Percentiles rank a stretch among this genome's conserved stretches.
phyloP scores from a whole-genome alignment of 2,888 invertebrate species.

The Amphipyra berbera region DNA sequence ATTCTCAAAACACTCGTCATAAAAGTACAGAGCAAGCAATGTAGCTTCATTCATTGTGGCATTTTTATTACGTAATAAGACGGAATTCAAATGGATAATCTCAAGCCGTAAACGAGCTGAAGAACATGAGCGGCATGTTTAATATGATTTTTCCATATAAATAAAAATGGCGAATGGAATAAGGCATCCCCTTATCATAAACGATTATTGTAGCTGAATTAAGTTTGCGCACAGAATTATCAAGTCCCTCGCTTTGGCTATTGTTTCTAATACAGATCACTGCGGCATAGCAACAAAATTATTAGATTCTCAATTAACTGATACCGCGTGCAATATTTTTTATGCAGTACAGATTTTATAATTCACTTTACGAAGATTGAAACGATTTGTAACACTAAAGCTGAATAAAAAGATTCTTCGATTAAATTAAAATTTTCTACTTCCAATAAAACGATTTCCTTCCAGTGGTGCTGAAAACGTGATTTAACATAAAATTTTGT shows the following conservation, averaged over 20 bases:
- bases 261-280: slow-evolving; percentile 5
- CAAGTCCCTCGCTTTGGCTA: slow-evolving; percentile 10
- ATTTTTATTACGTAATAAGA: slow-evolving; percentile 82
- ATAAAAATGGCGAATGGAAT: slow-evolving; percentile 64
- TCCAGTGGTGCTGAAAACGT: slow-evolving; percentile 46
- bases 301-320: slow-evolving; percentile 11
- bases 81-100: slow-evolving; percentile 80
- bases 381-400: slow-evolving; percentile 23
- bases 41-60: slow-evolving; percentile 75
- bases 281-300: slow-evolving; percentile 5
- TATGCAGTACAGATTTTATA: slow-evolving; percentile 12
- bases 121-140: slow-evolving; percentile 74
- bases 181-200: not conserved
- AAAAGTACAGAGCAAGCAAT: slow-evolving; percentile 65
- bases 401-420: slow-evolving; percentile 26
- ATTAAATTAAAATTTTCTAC: slow-evolving; percentile 35
- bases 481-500: slow-evolving; percentile 60
- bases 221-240: slow-evolving; percentile 51
- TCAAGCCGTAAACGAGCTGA: slow-evolving; percentile 74
- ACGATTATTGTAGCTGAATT: slow-evolving; percentile 58
- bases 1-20: slow-evolving; percentile 68
- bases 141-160: slow-evolving; percentile 73
- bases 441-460: slow-evolving; percentile 51
- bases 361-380: slow-evolving; percentile 8
- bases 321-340: not conserved